Evolutionary conservation across 35 echinoderm and acorn worm genomes (phyloP).

Genomic region (Lytechinus pictus): DNA sequence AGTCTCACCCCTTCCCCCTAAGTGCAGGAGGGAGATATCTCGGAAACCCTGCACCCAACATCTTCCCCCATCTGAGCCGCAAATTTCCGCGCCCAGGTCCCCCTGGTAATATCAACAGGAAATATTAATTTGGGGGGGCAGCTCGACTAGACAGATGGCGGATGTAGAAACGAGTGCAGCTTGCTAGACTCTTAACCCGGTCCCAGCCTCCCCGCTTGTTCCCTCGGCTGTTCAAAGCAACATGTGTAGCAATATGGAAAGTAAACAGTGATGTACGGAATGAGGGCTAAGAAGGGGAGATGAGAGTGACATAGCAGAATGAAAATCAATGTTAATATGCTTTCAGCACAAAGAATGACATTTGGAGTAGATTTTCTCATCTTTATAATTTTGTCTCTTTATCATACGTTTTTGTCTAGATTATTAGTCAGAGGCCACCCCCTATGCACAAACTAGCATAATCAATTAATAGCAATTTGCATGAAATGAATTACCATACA

Average conservation of each 20-base stretch:
- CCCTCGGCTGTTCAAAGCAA: not conserved
- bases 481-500: no score
- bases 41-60: constrained; percentile 18
- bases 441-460: no score
- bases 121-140: constrained; percentile 4
- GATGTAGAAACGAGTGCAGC: not conserved
- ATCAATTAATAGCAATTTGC: no score
- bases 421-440: no score
- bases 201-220: not conserved
- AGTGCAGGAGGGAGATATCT: not conserved
- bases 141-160: not conserved
- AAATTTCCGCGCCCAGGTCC: not conserved
- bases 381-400: no score
- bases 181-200: not conserved
- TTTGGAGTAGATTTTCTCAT: not conserved
- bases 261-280: not conserved
- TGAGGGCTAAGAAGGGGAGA: not conserved
- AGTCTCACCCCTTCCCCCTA: not conserved
- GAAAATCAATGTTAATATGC: not conserved
- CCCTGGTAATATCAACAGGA: constrained; percentile 32
- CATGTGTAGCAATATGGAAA: not conserved
- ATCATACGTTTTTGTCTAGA: no score
- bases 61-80: not conserved
- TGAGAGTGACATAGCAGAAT: not conserved
- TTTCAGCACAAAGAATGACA: not conserved